phyloP scores from a whole-genome alignment of 2,797 vertebrate genomes.

The Catostomus latipinnis region DNA sequence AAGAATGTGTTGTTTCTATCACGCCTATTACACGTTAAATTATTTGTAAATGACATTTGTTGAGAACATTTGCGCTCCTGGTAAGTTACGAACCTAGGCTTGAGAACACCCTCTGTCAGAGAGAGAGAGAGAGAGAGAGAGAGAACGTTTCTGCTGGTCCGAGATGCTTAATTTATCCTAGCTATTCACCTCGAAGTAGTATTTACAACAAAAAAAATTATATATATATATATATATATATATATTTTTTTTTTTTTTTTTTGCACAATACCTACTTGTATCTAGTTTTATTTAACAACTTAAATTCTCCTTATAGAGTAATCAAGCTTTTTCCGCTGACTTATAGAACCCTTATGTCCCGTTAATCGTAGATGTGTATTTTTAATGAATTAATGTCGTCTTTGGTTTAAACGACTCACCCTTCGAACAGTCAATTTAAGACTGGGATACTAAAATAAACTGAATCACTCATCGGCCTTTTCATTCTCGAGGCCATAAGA shows the following conservation, averaged over 20 bases:
- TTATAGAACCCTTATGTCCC: background rate
- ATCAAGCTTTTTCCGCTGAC: too few species aligned
- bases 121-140: too few species aligned
- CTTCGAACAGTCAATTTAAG: background rate
- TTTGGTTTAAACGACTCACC: background rate
- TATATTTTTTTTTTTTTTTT: background rate
- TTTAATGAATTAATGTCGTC: background rate
- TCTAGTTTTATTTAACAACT: background rate
- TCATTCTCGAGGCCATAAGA: background rate
- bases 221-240: too few species aligned
- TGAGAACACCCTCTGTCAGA: background rate
- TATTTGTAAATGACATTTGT: background rate
- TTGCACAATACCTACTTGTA: background rate
- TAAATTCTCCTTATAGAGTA: too few species aligned
- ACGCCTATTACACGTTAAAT: background rate
- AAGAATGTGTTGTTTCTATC: constrained; percentile 29
- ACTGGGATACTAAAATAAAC: background rate
- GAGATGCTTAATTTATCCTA: background rate
- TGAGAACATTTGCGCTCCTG: background rate
- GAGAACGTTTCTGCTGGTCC: background rate
- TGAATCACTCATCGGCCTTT: background rate
- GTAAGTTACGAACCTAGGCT: too few species aligned
- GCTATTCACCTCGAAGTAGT: background rate
- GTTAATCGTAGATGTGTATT: background rate
- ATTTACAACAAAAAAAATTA: background rate